Percentiles rank a stretch among this genome's conserved stretches.
Evolutionary conservation across 2,797 vertebrate species (phyloP).

Genomic region (Crypturellus tataupa): DNA sequence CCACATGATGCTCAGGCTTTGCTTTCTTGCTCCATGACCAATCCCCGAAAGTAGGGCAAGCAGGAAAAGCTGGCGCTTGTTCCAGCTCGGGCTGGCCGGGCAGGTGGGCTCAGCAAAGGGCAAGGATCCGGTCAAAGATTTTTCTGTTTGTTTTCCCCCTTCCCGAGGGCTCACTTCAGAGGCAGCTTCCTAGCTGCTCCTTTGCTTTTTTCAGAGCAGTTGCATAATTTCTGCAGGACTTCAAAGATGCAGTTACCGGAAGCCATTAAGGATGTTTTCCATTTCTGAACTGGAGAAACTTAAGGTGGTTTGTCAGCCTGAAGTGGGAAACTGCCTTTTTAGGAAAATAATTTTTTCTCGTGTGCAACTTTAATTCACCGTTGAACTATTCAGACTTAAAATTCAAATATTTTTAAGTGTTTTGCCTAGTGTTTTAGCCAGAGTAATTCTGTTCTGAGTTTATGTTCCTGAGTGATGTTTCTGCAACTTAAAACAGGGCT

Average conservation of each 20-base stretch:
- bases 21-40: slow-evolving; percentile 2
- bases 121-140: neutral
- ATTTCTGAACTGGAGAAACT: slow-evolving; percentile 14
- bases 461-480: neutral
- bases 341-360: neutral
- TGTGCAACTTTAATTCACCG: neutral
- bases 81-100: neutral
- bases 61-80: slow-evolving; percentile 33
- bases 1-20: neutral
- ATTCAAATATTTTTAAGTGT: neutral
- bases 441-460: neutral
- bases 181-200: slow-evolving; percentile 15
- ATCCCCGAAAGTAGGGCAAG: neutral
- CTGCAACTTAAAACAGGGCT: neutral
- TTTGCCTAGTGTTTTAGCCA: neutral
- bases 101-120: neutral
- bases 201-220: slow-evolving; percentile 50
- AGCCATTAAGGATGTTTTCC: slow-evolving; percentile 60
- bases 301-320: slow-evolving; percentile 49
- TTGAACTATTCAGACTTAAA: neutral
- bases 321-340: neutral
- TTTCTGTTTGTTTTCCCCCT: slow-evolving; percentile 9
- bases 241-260: slow-evolving; percentile 31
- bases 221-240: slow-evolving; percentile 28
- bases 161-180: neutral